Base-by-base conservation (phyloP, 2,797 vertebrate species). In the Otolemur crassicaudatus region DNA sequence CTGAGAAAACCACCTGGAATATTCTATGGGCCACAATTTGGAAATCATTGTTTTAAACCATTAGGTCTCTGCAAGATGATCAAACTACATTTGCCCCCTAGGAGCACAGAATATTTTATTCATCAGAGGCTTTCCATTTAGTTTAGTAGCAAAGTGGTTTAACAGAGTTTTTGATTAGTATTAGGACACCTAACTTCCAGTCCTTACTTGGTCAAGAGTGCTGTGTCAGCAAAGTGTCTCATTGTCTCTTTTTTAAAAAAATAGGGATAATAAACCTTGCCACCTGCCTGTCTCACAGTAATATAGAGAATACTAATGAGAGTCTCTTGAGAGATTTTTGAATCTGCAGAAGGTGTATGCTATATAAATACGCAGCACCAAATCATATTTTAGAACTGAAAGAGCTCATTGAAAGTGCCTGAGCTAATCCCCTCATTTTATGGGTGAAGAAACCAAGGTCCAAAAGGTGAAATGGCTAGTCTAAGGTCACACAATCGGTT, bases 241-340 rank as follows among this genome's bases (percentile, higher is more conserved):
- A 93, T 93, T 97, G 79, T 96, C 87, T 97, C 72, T 87, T 61
- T 97, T 93, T 96, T 88, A 61, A 63, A 94, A 87, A 94, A 96
- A 91, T 93, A 94, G 94, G 67, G 76, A 96, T 97, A 97, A 97
- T 97, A 97, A 97, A 97, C 97, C 94, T 96, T 97, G 97, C 96
- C 97, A 97, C 97, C 93, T 96, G 95, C 82, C 95, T 97, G 93
- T 93, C 96, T 97, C 87, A 80, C 87, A 92, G 96, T 43, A 79
- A 86, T 95, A 96, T 76, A 94, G 92, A 92, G 97, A 96, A 98
- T 97, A 96, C 95, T 97, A 97, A 98, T 97, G 97, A 97, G 97
- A 85, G 93, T 95, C 96, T 96, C 96, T 65, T 93, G 96, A 97
- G 94, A 94, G 86, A 77, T 90, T 93, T 87, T 91, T 84, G 92